These are phyloP conservation scores for Halictus ligatus DNA, from an alignment of 2,888 invertebrate genomes.

Conservation along the genomic window DNA sequence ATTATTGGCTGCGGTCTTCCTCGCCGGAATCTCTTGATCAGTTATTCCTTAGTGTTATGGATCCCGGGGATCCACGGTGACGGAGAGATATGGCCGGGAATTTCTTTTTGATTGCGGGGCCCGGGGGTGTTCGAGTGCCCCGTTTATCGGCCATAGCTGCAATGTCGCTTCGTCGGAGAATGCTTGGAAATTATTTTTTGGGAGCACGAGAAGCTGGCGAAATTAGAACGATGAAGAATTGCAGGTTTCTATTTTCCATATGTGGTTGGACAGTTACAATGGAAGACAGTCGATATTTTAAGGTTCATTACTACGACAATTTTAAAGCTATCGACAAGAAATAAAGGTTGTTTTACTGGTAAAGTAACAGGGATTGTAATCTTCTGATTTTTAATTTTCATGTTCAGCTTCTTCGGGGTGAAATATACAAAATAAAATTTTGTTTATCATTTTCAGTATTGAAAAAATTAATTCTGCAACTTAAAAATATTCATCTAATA, in stretches of 20 bases:
- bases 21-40: constrained; percentile 15
- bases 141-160: not conserved
- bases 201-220: not conserved
- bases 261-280: not conserved
- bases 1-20: constrained; percentile 22
- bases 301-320: too few relatives aligned
- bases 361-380: too few relatives aligned
- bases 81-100: not conserved
- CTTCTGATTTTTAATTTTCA: too few relatives aligned
- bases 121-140: not conserved
- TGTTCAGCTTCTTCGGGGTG: too few relatives aligned
- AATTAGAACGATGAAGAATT: not conserved
- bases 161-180: not conserved
- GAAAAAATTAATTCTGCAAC: not conserved
- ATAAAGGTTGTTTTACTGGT: too few relatives aligned
- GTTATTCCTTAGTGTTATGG: constrained; percentile 13
- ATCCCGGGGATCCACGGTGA: not conserved
- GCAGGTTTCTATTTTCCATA: not conserved
- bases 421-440: not conserved
- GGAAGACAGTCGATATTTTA: not conserved
- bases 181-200: not conserved
- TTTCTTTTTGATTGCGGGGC: not conserved
- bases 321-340: too few relatives aligned
- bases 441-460: not conserved
- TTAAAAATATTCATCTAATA: not conserved